Conservation (phyloP, 2,113 vertebrate genomes). For the Lagopus leucura region DNA sequence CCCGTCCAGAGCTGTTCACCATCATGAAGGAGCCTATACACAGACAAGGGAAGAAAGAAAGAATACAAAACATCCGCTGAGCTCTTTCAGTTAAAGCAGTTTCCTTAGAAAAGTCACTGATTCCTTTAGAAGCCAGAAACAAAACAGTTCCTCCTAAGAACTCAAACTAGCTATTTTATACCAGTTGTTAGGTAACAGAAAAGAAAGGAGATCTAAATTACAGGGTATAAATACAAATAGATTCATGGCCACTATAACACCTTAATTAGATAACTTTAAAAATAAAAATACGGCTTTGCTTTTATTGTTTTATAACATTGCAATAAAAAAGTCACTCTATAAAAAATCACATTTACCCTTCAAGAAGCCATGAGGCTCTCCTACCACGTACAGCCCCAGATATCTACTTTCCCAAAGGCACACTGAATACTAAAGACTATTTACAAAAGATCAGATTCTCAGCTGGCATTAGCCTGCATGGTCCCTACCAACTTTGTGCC, state of each 20-base stretch:
- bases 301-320: not conserved
- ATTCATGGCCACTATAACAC: not conserved
- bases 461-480: not conserved
- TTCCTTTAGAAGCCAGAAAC: not conserved
- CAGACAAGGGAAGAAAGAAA: not conserved
- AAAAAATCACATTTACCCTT: not conserved
- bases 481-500: accelerated
- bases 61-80: not conserved
- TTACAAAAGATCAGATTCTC: not conserved
- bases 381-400: accelerated
- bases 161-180: not conserved
- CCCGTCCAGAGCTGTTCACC: slow-evolving; percentile 93
- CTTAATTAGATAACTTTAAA: not conserved
- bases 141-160: not conserved
- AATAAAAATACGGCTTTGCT: not conserved
- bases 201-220: not conserved
- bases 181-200: not conserved
- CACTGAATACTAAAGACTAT: not conserved
- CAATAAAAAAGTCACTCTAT: not conserved
- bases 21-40: slow-evolving; percentile 94
- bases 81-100: not conserved
- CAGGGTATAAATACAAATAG: not conserved
- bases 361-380: not conserved
- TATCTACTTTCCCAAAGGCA: not conserved
- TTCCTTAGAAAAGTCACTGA: not conserved